A percentile compares a stretch with the other conserved stretches of the same genome.
Conservation (phyloP, 2,113 vertebrate species). For the Ptilorrhoa leucosticta region DNA sequence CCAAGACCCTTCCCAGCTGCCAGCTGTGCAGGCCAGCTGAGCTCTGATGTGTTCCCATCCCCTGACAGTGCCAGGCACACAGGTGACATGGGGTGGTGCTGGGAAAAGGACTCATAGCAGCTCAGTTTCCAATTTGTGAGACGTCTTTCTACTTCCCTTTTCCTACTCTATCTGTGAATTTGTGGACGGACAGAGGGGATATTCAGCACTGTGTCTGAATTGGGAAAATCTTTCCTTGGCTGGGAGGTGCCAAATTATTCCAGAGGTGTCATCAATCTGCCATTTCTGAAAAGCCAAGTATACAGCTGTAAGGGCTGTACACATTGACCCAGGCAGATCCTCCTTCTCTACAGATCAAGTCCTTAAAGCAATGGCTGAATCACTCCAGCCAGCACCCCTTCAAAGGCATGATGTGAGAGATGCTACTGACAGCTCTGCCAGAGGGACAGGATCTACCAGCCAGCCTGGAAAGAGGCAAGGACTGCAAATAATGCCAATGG, state of each 20-base stretch:
- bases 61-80: background rate
- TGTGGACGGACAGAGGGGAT: background rate
- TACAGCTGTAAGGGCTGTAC: background rate
- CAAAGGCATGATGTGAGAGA: accelerated
- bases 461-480: background rate
- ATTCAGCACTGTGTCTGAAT: background rate
- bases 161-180: background rate
- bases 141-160: background rate
- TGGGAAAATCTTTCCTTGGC: background rate
- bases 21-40: background rate
- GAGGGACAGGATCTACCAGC: background rate
- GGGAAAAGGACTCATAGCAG: background rate
- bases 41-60: background rate
- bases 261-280: background rate
- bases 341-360: background rate
- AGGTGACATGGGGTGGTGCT: background rate
- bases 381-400: background rate
- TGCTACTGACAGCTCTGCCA: accelerated
- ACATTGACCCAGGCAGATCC: background rate
- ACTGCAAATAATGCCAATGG: background rate
- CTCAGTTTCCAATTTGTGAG: background rate
- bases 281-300: background rate
- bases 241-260: background rate
- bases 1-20: background rate
- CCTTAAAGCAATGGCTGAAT: background rate